Evolutionary conservation across 2,797 vertebrate genomes (phyloP), one percentile per base, ranked within the genome.

Genomic region (Staurois parvus): DNA sequence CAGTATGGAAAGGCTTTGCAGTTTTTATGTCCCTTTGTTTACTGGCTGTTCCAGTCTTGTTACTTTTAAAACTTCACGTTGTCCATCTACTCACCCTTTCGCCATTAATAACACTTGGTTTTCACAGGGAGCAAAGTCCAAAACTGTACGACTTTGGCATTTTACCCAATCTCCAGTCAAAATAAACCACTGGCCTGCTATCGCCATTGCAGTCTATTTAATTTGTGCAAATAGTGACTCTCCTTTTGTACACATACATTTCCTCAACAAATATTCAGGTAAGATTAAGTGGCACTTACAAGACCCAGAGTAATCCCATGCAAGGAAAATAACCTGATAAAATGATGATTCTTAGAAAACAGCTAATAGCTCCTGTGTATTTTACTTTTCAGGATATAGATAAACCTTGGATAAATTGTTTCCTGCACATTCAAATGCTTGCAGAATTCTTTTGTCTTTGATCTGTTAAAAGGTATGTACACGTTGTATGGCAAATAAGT

Each of bases 111-210:
- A 74, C 69, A 78, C 85, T 86, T 79, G 85, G 70, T 83, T 76
- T 83, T 26, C 13, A 42, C 64, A 28, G 11, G 72, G 76, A 62
- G 69, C 76, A 87, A 72, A 79, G 85, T 87, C 81, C 70, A 75
- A 42, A 70, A 67, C 24, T 24, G 48, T 72, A 78, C 17, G 34
- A 62, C 76, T 74, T 68, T 68, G 68, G 24, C 13, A 52, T 87
- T 84, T 67, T 87, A 79, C 17, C 85, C 85, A 79, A 69, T 87
- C 81, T 83, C 75, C 81, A 87, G 85, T 87, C 85, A 84, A 83
- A 87, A 87, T 87, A 87, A 87, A 84, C 85, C 81, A 56, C 75
- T 19, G 26, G 66, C 62, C 48, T 56, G 32, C 72, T 87, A 87
- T 87, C 81, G 64, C 62, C 73, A 73, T 56, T 59, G 67, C 75